phyloP scores from a whole-genome alignment of 2,797 vertebrate species.

The Artibeus jamaicensis region DNA sequence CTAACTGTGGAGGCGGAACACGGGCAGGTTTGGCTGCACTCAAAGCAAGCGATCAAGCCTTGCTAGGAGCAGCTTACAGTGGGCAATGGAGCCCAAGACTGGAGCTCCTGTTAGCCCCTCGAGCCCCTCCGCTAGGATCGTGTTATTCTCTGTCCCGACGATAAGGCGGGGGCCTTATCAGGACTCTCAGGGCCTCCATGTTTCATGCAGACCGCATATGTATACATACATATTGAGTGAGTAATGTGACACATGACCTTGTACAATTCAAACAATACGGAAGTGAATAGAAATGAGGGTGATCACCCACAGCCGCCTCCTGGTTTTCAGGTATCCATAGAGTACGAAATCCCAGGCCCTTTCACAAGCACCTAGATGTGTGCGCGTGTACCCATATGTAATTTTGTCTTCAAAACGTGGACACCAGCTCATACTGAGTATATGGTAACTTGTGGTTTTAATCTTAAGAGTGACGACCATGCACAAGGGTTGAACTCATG shows the following conservation, averaged over 20 bases:
- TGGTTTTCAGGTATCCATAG: not conserved
- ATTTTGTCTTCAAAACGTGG: constrained; percentile 15
- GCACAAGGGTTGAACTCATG: not conserved
- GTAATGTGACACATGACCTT: not conserved
- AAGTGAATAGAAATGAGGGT: not conserved
- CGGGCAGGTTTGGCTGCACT: not conserved
- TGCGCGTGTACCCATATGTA: not conserved
- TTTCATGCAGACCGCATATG: not conserved
- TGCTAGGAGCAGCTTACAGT: not conserved
- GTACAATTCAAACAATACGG: not conserved
- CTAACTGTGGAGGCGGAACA: not conserved
- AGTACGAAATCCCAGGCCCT: not conserved
- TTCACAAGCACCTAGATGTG: not conserved
- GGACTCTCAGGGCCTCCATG: not conserved
- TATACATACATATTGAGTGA: not conserved
- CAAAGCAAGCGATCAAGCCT: not conserved
- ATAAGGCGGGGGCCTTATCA: not conserved
- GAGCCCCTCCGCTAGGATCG: not conserved
- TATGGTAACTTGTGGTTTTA: not conserved
- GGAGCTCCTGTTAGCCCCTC: not conserved
- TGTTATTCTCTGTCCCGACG: not conserved
- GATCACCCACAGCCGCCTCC: not conserved
- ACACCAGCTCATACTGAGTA: not conserved
- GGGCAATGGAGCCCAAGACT: not conserved
- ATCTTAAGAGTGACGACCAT: not conserved